Percentiles rank a stretch among this genome's conserved stretches.
Evolutionary conservation across 2,113 vertebrate species (phyloP).

Genomic region (Cephalopholis sonnerati): DNA sequence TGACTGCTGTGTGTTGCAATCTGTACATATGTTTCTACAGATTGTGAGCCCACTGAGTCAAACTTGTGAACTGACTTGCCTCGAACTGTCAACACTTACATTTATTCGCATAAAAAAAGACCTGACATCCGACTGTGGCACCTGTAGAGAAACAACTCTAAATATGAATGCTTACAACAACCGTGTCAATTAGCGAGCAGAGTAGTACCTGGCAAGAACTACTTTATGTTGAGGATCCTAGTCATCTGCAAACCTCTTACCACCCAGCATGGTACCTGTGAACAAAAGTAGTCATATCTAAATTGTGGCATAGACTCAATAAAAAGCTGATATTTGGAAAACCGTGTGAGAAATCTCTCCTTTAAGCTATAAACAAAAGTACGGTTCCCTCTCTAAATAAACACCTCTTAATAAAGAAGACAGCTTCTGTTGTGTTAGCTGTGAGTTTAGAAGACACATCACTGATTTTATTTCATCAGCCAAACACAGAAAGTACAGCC

Average conservation of each 20-base stretch:
- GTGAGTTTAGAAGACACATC: not conserved
- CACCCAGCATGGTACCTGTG: not conserved
- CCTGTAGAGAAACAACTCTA: not conserved
- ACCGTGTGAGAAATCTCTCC: not conserved
- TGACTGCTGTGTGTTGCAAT: not conserved
- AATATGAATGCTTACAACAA: not conserved
- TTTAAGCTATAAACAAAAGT: conserved; percentile 3
- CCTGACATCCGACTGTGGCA: not conserved
- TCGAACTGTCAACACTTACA: not conserved
- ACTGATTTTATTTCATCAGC: not conserved
- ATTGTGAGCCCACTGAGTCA: too few species aligned
- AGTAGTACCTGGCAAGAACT: not conserved
- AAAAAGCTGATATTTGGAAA: conserved; percentile 1
- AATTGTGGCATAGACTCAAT: not conserved
- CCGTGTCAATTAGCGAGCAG: not conserved
- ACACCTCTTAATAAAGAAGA: conserved; percentile 9
- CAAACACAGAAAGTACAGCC: not conserved
- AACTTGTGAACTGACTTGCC: not conserved
- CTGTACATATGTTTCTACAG: not conserved
- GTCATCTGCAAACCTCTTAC: too few species aligned
- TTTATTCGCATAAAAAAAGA: not conserved
- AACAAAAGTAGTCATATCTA: not conserved
- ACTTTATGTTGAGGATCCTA: not conserved
- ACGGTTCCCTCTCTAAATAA: not conserved
- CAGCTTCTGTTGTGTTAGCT: not conserved